phyloP scores from a whole-genome alignment of 2,113 vertebrate species.

The Pterocles burchelli region DNA sequence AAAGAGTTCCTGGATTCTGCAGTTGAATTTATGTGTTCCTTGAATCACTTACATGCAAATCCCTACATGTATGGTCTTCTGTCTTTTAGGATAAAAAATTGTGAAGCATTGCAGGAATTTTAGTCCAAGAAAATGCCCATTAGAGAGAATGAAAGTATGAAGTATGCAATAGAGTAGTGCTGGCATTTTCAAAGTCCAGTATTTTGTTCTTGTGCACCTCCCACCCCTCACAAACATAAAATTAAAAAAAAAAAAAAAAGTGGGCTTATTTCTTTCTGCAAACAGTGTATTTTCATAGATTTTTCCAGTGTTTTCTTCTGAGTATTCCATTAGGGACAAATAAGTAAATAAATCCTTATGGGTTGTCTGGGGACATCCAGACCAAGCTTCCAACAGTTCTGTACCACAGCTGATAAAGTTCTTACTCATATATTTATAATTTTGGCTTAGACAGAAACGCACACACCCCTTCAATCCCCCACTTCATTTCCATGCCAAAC shows the following conservation, averaged over 20 bases:
- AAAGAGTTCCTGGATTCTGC: background rate
- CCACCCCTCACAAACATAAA: rapidly evolving
- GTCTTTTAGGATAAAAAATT: background rate
- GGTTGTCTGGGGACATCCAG: background rate
- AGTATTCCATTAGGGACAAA: background rate
- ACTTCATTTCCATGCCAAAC: background rate
- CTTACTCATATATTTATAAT: background rate
- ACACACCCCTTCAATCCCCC: background rate
- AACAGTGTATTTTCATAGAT: background rate
- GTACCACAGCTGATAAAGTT: background rate
- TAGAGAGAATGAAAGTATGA: background rate
- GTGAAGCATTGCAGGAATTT: background rate
- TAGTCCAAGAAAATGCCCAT: background rate
- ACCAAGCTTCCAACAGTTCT: background rate
- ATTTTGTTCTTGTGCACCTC: background rate
- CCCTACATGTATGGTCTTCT: rapidly evolving
- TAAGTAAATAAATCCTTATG: background rate
- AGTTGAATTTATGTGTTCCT: background rate
- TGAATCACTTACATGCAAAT: background rate
- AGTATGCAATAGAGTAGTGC: background rate
- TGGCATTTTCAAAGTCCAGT: background rate
- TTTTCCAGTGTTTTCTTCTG: background rate
- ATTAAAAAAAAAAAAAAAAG: too few relatives aligned
- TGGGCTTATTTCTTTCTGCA: background rate
- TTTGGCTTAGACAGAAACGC: background rate